Conservation (phyloP, 2,113 vertebrate species). For the Ictidomys tridecemlineatus region DNA sequence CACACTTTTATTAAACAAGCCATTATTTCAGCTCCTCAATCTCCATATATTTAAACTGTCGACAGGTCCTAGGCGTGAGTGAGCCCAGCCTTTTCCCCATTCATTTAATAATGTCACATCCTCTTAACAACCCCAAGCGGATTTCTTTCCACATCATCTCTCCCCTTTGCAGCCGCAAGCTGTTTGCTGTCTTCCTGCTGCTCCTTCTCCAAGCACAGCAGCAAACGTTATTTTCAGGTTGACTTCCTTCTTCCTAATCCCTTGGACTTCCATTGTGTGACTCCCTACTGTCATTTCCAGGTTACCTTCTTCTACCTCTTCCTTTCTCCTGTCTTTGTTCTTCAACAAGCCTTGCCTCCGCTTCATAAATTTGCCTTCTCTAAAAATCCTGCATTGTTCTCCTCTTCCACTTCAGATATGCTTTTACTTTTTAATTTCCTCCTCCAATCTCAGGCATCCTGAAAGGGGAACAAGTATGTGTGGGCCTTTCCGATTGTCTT, state of each 20-base stretch:
- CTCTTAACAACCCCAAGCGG: background rate
- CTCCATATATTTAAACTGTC: background rate
- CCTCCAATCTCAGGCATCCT: conserved; percentile 22
- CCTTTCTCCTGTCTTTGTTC: conserved; percentile 56
- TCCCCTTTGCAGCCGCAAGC: background rate
- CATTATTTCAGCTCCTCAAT: background rate
- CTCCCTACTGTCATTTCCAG: conserved; percentile 39
- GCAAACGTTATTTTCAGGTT: conserved; percentile 10
- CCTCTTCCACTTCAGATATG: background rate
- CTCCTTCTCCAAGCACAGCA: background rate
- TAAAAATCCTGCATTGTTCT: conserved; percentile 55
- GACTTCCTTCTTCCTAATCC: conserved; percentile 21
- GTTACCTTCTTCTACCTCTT: background rate
- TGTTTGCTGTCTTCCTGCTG: background rate
- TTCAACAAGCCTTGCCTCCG: background rate
- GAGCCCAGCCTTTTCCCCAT: background rate
- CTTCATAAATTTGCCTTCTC: conserved; percentile 34
- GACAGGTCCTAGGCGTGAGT: background rate
- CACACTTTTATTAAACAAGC: background rate
- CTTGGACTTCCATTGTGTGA: background rate
- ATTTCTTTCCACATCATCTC: background rate
- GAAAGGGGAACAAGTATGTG: background rate
- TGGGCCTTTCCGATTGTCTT: conserved; percentile 39
- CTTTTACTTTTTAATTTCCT: conserved; percentile 67
- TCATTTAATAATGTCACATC: background rate